Evolutionary conservation across 1,140 invertebrate genomes (phyloP).

Genomic region (Drosophila bocqueti): DNA sequence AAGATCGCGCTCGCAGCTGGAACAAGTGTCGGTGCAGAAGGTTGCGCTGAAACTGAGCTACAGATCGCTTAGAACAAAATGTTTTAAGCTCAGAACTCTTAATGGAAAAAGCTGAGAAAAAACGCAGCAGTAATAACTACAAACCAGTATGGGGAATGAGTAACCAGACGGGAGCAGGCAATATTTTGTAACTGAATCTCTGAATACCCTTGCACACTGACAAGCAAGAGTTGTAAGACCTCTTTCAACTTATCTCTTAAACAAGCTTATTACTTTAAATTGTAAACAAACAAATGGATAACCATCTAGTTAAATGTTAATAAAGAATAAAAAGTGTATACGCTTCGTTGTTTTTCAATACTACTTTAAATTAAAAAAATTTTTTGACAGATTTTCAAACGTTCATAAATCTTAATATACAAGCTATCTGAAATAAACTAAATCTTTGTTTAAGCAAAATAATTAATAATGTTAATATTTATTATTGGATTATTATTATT

Average conservation of each 20-base stretch:
- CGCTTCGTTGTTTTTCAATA: too few species aligned
- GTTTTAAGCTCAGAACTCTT: constrained; percentile 55
- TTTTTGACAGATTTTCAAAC: too few species aligned
- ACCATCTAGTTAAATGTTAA: neutral
- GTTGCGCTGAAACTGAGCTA: constrained; percentile 59
- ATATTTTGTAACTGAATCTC: neutral
- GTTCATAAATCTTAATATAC: too few species aligned
- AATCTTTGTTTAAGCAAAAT: neutral
- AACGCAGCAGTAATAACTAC: constrained; percentile 17
- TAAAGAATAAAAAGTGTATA: neutral
- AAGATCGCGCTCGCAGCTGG: constrained; percentile 33
- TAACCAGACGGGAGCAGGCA: constrained; percentile 6
- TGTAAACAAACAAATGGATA: neutral
- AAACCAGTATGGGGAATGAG: constrained; percentile 61
- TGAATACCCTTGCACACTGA: neutral
- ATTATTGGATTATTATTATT: neutral
- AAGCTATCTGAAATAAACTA: too few species aligned
- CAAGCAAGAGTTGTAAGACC: neutral
- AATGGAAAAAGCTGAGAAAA: constrained; percentile 42
- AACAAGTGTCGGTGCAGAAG: constrained; percentile 46
- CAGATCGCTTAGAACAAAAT: constrained; percentile 70
- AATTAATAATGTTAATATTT: neutral
- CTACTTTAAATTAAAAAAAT: too few species aligned
- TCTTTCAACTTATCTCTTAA: neutral
- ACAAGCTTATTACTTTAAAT: neutral